phyloP scores from a whole-genome alignment of 2,113 vertebrate genomes.

The Clarias magur region DNA sequence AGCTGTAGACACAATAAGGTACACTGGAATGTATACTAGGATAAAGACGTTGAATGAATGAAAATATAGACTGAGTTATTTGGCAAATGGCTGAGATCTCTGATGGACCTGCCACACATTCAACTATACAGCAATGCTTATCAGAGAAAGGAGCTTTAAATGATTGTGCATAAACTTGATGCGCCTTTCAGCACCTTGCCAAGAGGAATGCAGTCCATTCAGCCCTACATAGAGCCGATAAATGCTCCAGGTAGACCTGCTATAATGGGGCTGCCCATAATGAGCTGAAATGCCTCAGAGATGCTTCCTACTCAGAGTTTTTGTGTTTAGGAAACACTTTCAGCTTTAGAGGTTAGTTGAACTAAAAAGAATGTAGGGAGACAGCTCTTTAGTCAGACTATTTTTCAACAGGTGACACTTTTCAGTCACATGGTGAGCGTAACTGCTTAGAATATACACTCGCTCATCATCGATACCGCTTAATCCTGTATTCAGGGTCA shows the following conservation, averaged over 20 bases:
- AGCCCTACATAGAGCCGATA: neutral
- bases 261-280: neutral
- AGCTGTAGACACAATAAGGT: neutral
- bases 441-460: neutral
- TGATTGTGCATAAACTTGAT: neutral
- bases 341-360: neutral
- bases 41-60: neutral
- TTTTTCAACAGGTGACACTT: neutral
- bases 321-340: neutral
- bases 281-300: neutral
- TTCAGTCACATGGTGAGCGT: neutral
- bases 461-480: no score
- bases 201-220: constrained; percentile 20
- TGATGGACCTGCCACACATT: neutral
- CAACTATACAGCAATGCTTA: constrained; percentile 1
- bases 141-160: neutral
- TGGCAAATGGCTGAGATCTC: neutral
- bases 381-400: neutral
- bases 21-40: neutral
- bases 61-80: neutral
- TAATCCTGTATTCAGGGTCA: no score
- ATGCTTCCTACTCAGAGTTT: no score
- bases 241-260: constrained; percentile 10
- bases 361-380: neutral
- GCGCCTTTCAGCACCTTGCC: neutral